Evolutionary conservation across 2,888 invertebrate species (phyloP), one percentile per base, ranked within the genome.

Genomic region (Heteromyza rotundicornis): DNA sequence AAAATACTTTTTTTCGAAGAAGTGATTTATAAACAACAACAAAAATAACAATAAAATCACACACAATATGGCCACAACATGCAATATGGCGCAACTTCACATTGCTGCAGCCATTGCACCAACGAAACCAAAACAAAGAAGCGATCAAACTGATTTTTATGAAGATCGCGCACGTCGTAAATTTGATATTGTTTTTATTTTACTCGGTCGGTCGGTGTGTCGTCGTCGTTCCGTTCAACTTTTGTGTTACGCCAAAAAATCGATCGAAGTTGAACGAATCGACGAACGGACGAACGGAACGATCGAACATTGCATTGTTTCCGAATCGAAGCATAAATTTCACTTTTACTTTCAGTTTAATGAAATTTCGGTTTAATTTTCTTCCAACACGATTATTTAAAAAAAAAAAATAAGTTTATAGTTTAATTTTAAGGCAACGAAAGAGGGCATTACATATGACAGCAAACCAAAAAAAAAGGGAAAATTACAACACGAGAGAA

Each of bases 121-220:
- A 40, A n/a, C 8, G 7, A 2, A 23, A 23, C 23, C 51, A 2
- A 17, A 32, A 27, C 53, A 27, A 52, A 24, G 14, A 3, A 53
- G 17, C 32, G 40, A 51, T 44, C 51, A 27, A 52, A 57, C 54
- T 47, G 67, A 54, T 61, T 65, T 71, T 71, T 69, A 69, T 70
- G 70, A 71, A 69, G 50, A 67, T 55, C 56, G 60, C 60, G 76
- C 73, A 76, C 76, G 76, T 73, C 72, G 76, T 76, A 74, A 76
- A 74, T 76, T 74, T 73, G 73, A 74, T 76, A 19, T 20, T 47
- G 19, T 47, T 47, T 17, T n/a, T 40, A 40, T 40, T 76, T 74
- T 71, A 32, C 5, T 8, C n/a, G n/a, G n/a, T n/a, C n/a, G n/a
- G n/a, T n/a, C n/a, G n/a, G n/a, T n/a, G n/a, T n/a, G n/a, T n/a